Evolutionary conservation across 2,797 vertebrate species (phyloP).

Genomic region (Danio albolineatus): DNA sequence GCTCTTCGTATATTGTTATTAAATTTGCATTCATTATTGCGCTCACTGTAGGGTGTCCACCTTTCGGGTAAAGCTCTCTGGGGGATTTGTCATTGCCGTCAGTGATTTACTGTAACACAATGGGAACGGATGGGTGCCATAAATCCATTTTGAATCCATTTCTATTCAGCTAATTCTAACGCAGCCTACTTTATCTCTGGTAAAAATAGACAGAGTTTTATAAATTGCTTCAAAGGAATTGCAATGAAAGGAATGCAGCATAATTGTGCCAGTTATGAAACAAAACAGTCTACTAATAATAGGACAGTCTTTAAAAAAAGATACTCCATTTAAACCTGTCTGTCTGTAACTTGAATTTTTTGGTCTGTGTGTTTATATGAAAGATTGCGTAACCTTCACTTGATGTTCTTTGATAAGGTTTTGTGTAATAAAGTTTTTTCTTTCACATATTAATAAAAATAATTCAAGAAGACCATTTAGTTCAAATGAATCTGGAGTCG

Average conservation of each 20-base stretch:
- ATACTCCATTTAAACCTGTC: background rate
- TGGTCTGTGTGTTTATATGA: background rate
- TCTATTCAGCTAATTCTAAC: background rate
- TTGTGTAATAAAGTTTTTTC: background rate
- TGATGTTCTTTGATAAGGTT: background rate
- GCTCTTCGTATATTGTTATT: constrained; percentile 11
- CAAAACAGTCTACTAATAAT: constrained; percentile 13
- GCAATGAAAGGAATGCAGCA: background rate
- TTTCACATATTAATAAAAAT: background rate
- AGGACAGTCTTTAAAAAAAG: background rate
- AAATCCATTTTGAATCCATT: background rate
- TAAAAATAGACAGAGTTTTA: background rate
- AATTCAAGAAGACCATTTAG: background rate
- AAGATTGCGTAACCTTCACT: background rate
- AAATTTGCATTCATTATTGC: constrained; percentile 18
- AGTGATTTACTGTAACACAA: background rate
- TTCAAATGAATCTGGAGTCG: too few relatives aligned
- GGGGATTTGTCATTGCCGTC: constrained; percentile 24
- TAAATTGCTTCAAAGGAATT: constrained; percentile 8
- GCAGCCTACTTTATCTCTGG: background rate
- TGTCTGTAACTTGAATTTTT: too few relatives aligned
- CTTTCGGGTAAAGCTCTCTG: constrained; percentile 13
- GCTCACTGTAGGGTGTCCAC: constrained; percentile 25
- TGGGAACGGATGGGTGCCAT: constrained; percentile 5
- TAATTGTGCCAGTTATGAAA: constrained; percentile 11